phyloP scores from a whole-genome alignment of 2,888 invertebrate genomes.

The Eledona agricola region DNA sequence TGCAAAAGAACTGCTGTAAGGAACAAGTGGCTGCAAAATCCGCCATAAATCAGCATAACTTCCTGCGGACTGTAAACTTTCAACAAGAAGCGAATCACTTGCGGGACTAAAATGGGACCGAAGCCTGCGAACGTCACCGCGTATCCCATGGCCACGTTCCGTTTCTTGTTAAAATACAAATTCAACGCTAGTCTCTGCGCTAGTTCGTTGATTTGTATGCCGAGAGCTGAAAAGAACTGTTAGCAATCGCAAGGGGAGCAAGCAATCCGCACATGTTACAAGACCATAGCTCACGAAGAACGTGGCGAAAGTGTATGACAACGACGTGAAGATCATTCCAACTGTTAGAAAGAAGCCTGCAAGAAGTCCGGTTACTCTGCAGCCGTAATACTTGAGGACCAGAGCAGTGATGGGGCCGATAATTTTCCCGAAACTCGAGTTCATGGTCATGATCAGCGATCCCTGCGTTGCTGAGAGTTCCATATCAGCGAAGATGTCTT shows the following conservation, averaged over 20 bases:
- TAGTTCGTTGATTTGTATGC: conserved; percentile 68
- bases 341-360: conserved; percentile 66
- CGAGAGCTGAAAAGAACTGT: conserved; percentile 66
- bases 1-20: conserved; percentile 70
- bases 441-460: conserved; percentile 71
- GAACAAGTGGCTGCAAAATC: conserved; percentile 69
- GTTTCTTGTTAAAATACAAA: conserved; percentile 70
- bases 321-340: conserved; percentile 69
- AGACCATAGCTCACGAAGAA: conserved; percentile 72
- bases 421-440: conserved; percentile 74
- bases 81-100: conserved; percentile 68
- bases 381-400: conserved; percentile 69
- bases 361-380: conserved; percentile 70
- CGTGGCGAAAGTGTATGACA: conserved; percentile 66
- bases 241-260: conserved; percentile 66
- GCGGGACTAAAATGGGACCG: conserved; percentile 73
- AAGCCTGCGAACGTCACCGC: conserved; percentile 73
- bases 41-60: conserved; percentile 70
- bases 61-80: conserved; percentile 68
- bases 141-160: conserved; percentile 70
- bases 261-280: conserved; percentile 64
- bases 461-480: conserved; percentile 70
- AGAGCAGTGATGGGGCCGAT: conserved; percentile 73
- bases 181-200: conserved; percentile 72
- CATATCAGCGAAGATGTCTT: conserved; percentile 68